Percentiles rank a stretch among this genome's conserved stretches.
These are phyloP conservation scores for Genyomyrus donnyi DNA, from an alignment of 2,113 vertebrate genomes.

Conservation along the genomic window DNA sequence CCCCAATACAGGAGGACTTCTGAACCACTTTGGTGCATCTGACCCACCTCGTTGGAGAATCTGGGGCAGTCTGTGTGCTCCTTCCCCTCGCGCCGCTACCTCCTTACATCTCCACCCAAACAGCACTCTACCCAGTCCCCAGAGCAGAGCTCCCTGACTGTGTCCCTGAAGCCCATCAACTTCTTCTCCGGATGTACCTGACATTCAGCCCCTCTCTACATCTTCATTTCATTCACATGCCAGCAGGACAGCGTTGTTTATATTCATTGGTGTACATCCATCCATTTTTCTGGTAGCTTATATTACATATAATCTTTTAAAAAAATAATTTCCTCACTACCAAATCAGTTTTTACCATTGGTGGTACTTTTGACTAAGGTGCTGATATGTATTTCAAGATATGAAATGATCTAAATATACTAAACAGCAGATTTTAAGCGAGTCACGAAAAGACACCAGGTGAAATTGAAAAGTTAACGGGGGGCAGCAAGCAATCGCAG, in stretches of 20 bases:
- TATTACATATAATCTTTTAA: background rate
- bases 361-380: background rate
- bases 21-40: background rate
- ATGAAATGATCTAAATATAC: background rate
- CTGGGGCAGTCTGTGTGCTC: background rate
- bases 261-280: background rate
- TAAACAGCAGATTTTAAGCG: background rate
- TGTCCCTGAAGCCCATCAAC: background rate
- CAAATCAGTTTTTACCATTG: background rate
- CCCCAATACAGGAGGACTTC: background rate
- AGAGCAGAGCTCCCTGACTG: background rate
- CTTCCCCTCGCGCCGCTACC: background rate
- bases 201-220: background rate
- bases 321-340: background rate
- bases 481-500: background rate
- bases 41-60: background rate
- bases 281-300: background rate
- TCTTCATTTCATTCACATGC: background rate
- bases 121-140: background rate
- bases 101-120: background rate
- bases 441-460: background rate
- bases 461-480: background rate
- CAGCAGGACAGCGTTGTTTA: background rate
- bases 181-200: background rate
- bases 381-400: background rate